These are phyloP conservation scores for Melanaphis sacchari DNA, from an alignment of 1,140 invertebrate species.

Conservation along the genomic window DNA sequence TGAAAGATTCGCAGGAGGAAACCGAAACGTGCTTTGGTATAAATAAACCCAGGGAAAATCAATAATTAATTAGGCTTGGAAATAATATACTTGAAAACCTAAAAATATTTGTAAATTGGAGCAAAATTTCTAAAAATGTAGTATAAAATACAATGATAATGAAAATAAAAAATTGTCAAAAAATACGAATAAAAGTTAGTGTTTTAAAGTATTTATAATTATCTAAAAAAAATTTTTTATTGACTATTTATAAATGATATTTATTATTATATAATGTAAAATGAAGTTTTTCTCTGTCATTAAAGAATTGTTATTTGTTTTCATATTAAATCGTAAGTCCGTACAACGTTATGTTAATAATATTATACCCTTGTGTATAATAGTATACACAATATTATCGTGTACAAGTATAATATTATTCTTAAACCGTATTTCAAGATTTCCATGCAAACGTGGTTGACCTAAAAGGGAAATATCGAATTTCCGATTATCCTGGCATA, in stretches of 20 bases:
- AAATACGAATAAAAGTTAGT: background rate
- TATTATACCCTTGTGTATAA: background rate
- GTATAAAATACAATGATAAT: background rate
- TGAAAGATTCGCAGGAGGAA: background rate
- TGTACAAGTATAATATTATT: background rate
- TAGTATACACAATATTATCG: background rate
- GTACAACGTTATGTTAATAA: background rate
- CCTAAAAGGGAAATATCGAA: background rate
- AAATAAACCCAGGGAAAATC: background rate
- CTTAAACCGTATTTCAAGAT: background rate
- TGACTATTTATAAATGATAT: no score
- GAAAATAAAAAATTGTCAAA: background rate
- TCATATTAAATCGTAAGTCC: no score
- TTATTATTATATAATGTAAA: background rate
- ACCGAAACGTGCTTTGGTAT: background rate
- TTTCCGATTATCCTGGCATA: background rate
- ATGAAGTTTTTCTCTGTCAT: background rate
- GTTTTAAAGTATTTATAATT: no score
- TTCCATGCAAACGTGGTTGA: background rate
- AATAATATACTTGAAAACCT: background rate
- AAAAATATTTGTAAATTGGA: background rate
- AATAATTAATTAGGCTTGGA: background rate
- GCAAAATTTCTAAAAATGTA: background rate
- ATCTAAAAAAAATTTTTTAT: no score
- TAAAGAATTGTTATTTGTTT: background rate